phyloP scores from a whole-genome alignment of 2,113 vertebrate species.

The Poeciliopsis prolifica region DNA sequence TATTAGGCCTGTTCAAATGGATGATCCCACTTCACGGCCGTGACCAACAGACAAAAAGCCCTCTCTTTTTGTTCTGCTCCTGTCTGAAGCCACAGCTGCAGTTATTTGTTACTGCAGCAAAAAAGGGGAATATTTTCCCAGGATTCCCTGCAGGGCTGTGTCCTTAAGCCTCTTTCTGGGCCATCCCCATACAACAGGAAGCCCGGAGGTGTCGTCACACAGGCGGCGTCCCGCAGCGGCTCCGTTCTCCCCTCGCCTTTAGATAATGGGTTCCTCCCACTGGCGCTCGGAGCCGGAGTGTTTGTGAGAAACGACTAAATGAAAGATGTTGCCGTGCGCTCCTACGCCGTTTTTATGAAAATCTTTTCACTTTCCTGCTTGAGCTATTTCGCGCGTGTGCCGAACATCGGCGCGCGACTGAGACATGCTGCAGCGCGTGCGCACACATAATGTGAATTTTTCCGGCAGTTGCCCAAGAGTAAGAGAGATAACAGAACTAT shows the following conservation, averaged over 20 bases:
- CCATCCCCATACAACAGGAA: slow-evolving; percentile 52
- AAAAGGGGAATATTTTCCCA: slow-evolving; percentile 39
- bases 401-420: slow-evolving; percentile 22
- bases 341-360: slow-evolving; percentile 9
- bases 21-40: slow-evolving; percentile 64
- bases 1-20: slow-evolving; percentile 69
- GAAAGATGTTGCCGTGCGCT: slow-evolving; percentile 18
- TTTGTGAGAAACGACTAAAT: slow-evolving; percentile 24
- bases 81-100: slow-evolving; percentile 69
- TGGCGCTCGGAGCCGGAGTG: slow-evolving; percentile 16
- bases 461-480: slow-evolving; percentile 42
- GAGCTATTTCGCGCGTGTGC: slow-evolving; percentile 10
- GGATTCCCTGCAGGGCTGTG: slow-evolving; percentile 60
- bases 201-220: slow-evolving; percentile 51
- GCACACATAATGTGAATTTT: slow-evolving; percentile 36
- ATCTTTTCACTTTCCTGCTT: slow-evolving; percentile 17
- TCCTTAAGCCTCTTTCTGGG: slow-evolving; percentile 50
- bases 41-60: slow-evolving; percentile 70
- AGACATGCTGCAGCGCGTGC: slow-evolving; percentile 29
- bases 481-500: slow-evolving; percentile 59
- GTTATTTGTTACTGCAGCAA: slow-evolving; percentile 62
- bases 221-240: slow-evolving; percentile 27
- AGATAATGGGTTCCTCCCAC: slow-evolving; percentile 49
- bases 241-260: slow-evolving; percentile 45
- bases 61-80: slow-evolving; percentile 50